Evolutionary conservation across 2,888 invertebrate genomes (phyloP).

Genomic region (Amphipoea oculea): DNA sequence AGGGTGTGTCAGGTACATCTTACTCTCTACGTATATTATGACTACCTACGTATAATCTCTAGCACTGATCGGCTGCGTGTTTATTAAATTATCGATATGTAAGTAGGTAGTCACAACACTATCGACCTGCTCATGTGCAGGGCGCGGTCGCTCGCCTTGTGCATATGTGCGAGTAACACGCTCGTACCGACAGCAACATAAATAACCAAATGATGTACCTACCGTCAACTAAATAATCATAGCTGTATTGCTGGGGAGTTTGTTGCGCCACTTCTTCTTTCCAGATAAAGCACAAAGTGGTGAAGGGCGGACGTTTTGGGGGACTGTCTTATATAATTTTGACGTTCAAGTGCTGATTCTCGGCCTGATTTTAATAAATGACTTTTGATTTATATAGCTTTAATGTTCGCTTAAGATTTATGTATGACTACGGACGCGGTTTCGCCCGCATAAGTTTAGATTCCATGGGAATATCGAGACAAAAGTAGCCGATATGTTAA

Average conservation of each 20-base stretch:
- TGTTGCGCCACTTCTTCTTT: neutral
- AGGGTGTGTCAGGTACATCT: neutral
- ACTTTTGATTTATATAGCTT: neutral
- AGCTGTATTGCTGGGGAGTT: neutral
- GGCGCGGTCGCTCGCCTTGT: slow-evolving; percentile 82
- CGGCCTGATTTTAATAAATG: neutral
- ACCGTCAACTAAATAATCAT: slow-evolving; percentile 12
- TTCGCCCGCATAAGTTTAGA: too few relatives aligned
- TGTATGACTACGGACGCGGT: neutral
- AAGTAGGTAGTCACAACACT: slow-evolving; percentile 60
- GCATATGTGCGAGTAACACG: slow-evolving; percentile 69
- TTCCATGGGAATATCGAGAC: too few relatives aligned
- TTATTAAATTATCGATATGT: neutral
- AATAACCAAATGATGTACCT: slow-evolving; percentile 39
- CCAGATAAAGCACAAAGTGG: neutral
- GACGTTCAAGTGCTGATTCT: neutral
- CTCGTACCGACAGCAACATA: slow-evolving; percentile 65
- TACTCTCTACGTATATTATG: neutral
- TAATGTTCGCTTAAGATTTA: neutral
- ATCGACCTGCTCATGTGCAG: slow-evolving; percentile 66
- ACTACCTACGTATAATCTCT: neutral
- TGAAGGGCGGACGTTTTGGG: too few relatives aligned
- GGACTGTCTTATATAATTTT: neutral
- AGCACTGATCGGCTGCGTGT: neutral
- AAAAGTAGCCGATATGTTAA: too few relatives aligned